Percentiles rank a stretch among this genome's conserved stretches.
These are phyloP conservation scores for Amblyteles armatorius DNA, from an alignment of 2,888 invertebrate genomes.

Conservation along the genomic window DNA sequence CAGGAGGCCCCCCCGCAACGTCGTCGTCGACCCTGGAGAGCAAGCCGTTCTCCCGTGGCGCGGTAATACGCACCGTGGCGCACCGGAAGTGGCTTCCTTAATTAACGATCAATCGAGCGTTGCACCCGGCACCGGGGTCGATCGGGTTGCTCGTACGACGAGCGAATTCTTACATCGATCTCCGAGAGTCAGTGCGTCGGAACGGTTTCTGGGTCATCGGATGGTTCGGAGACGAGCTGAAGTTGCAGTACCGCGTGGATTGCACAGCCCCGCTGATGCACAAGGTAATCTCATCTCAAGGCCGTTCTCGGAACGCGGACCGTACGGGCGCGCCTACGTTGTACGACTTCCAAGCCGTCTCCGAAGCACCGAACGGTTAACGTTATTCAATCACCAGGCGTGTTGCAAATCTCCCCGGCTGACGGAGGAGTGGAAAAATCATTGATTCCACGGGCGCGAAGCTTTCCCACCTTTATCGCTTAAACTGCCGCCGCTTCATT, in stretches of 20 bases:
- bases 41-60: neutral
- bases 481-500: constrained; percentile 28
- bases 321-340: constrained; percentile 72
- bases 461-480: constrained; percentile 33
- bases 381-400: constrained; percentile 63
- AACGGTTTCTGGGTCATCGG: constrained; percentile 42
- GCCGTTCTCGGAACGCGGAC: constrained; percentile 73
- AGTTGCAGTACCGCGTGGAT: constrained; percentile 42
- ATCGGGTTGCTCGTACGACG: neutral
- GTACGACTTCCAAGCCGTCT: constrained; percentile 76
- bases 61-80: neutral
- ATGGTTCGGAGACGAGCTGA: neutral
- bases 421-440: constrained; percentile 47
- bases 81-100: neutral
- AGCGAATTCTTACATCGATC: neutral
- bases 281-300: constrained; percentile 75
- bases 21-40: neutral
- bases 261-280: constrained; percentile 38
- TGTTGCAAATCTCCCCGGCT: neutral
- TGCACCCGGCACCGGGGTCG: neutral
- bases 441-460: constrained; percentile 43
- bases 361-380: constrained; percentile 66
- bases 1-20: neutral
- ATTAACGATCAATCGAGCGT: neutral
- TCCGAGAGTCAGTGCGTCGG: neutral